Evolutionary conservation across 2,888 invertebrate species (phyloP), one percentile per base, ranked within the genome.

Genomic region (Nemurella pictetii): DNA sequence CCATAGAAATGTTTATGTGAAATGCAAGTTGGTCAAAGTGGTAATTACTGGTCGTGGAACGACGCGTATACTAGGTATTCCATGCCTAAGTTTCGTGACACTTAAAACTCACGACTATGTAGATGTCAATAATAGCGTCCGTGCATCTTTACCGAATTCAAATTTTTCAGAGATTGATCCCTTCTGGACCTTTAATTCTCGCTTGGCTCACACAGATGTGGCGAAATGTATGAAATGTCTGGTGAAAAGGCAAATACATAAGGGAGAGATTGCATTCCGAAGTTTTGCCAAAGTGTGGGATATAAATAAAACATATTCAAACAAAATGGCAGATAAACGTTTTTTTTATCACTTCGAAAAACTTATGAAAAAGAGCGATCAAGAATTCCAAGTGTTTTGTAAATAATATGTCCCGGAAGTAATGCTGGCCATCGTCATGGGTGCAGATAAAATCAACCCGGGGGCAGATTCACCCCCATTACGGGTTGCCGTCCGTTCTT

Each of bases 221-320:
- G 15, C 55, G 2, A 12, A 2, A 12, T 55, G 55, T 55, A 7
- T 20, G 55, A 55, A 55, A 55, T 12, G 55, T 3, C 55, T n/a
- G 75, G 2, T 75, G 28, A 75, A 75, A 75, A 26, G 28, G n/a
- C 2, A 75, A 75, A 75, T 75, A 75, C 75, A 75, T 75, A 75
- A 75, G 75, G 75, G 75, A 75, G 75, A 75, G 75, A 75, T 75
- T 25, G 20, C 26, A 26, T 75, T 75, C n/a, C 75, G 0, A 75
- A 75, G 75, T 75, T 75, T 15, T 9, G 26, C 55, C 75, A 9
- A 75, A 75, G 75, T 75, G 75, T 80, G 7, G 32, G 35, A 32
- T 36, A 80, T 80, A 80, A 80, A 80, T 80, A 80, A 80, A 80
- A 80, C 80, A 80, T 80, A 35, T 80, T 80, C 26, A 80, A 80